phyloP scores from a whole-genome alignment of 2,888 invertebrate genomes.

The Eugnorisma glareosa region DNA sequence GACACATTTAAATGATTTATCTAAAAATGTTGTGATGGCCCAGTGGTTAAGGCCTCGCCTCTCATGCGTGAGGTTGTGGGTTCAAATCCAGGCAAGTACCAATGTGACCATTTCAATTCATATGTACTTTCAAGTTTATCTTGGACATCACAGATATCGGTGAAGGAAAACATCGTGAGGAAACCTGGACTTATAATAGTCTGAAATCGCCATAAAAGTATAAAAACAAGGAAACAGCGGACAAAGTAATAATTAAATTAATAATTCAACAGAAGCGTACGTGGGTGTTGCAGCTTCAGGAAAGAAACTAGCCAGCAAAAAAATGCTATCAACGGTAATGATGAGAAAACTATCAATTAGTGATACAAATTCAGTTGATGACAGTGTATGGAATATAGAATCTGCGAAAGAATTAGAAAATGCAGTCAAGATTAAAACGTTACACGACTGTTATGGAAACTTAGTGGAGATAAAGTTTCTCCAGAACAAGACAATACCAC shows the following conservation, averaged over 20 bases:
- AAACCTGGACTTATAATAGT: no score
- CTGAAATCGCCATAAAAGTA: no score
- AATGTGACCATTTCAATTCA: no score
- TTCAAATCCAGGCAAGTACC: no score
- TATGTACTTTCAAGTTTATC: no score
- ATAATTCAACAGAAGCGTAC: neutral
- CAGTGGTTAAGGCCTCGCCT: no score
- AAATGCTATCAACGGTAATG: accelerated
- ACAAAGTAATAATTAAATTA: neutral
- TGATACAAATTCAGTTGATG: neutral
- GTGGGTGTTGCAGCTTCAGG: no score
- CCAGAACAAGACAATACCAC: constrained; percentile 72
- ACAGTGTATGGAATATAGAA: neutral
- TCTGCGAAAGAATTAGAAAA: neutral
- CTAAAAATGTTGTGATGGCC: no score
- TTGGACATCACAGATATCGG: no score
- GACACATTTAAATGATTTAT: neutral
- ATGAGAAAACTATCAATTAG: accelerated
- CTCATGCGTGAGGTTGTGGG: no score
- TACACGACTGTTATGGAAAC: constrained; percentile 70
- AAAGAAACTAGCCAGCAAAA: neutral
- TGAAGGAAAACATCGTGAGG: no score
- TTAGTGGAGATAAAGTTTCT: constrained; percentile 74
- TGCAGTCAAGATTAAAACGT: constrained; percentile 57
- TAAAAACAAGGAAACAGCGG: neutral